A percentile compares a stretch with the other conserved stretches of the same genome.
Conservation (phyloP, 2,888 invertebrate genomes). For the Periphyllus acericola region DNA sequence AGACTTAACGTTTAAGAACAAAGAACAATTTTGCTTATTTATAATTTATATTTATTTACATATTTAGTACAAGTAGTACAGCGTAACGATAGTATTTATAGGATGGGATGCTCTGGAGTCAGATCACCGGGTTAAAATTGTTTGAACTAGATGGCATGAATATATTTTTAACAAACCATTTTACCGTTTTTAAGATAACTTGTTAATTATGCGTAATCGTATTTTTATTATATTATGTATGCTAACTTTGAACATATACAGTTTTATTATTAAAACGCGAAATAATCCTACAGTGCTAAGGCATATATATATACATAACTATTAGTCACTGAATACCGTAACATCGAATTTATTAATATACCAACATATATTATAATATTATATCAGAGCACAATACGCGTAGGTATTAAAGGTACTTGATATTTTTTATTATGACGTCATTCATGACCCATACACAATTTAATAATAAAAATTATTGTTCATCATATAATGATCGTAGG, state of each 20-base stretch:
- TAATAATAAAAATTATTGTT: conserved; percentile 49
- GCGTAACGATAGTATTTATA: too few species aligned
- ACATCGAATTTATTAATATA: neutral
- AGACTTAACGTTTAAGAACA: too few species aligned
- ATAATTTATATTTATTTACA: too few species aligned
- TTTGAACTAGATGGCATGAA: neutral
- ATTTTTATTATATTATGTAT: too few species aligned
- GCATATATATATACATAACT: neutral
- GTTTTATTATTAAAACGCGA: neutral
- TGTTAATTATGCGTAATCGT: too few species aligned
- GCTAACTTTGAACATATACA: neutral
- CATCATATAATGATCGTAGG: conserved; percentile 28
- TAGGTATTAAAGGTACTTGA: neutral
- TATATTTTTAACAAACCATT: neutral
- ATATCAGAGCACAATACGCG: neutral
- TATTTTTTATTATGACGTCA: conserved; percentile 38
- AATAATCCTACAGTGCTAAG: neutral
- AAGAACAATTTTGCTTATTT: too few species aligned
- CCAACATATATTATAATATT: neutral
- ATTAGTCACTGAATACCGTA: neutral
- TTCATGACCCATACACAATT: conserved; percentile 33
- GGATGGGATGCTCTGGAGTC: neutral
- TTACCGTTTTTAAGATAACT: too few species aligned
- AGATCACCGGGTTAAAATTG: neutral
- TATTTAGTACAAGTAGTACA: too few species aligned